Evolutionary conservation across 2,888 invertebrate genomes (phyloP).

Genomic region (Dyspetes luteomarginatus): DNA sequence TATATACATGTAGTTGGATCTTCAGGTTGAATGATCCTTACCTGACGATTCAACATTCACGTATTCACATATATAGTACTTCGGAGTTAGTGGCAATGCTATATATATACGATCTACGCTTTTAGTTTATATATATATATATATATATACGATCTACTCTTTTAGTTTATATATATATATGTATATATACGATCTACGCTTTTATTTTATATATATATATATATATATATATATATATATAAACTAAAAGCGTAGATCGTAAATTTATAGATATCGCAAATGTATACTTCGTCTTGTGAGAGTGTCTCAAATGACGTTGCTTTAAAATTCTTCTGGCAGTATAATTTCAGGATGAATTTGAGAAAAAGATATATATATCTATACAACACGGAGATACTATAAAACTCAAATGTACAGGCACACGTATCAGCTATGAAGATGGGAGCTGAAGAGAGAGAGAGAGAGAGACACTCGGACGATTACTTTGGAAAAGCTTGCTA

Average conservation of each 20-base stretch:
- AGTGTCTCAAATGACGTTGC: slow-evolving; percentile 55
- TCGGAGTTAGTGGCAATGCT: neutral
- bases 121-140: too few species aligned
- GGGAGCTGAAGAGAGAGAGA: neutral
- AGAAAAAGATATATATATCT: neutral
- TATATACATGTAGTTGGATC: slow-evolving; percentile 2
- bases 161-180: too few species aligned
- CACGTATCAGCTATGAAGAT: neutral
- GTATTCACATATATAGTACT: neutral
- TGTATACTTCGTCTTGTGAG: slow-evolving; percentile 12
- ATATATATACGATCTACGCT: too few species aligned
- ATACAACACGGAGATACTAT: neutral
- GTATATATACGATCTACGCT: too few species aligned
- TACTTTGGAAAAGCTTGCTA: neutral
- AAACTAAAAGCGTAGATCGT: neutral
- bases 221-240: too few species aligned
- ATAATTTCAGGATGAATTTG: slow-evolving; percentile 56
- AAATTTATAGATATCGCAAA: neutral
- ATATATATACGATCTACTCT: too few species aligned
- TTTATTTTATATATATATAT: too few species aligned
- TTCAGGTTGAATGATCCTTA: neutral
- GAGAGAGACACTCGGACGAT: slow-evolving; percentile 8
- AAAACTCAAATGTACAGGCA: slow-evolving; percentile 10
- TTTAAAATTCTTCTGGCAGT: slow-evolving; percentile 50
- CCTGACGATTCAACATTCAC: slow-evolving; percentile 7